phyloP scores from a whole-genome alignment of 2,888 invertebrate genomes.

The Nomada fucata region DNA sequence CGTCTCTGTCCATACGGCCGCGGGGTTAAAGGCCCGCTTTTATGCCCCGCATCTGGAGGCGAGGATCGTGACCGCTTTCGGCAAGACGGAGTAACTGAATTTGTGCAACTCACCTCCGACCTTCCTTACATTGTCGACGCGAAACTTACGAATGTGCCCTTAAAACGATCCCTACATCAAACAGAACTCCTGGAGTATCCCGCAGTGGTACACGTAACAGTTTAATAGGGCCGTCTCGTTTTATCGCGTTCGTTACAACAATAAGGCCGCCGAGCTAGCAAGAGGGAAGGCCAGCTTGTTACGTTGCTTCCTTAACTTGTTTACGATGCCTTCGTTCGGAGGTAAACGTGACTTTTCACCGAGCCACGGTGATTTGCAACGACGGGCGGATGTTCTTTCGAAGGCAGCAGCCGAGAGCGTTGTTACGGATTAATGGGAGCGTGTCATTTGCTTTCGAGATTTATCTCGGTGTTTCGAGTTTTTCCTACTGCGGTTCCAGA shows the following conservation, averaged over 20 bases:
- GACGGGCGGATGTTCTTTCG: not conserved
- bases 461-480: too few species aligned
- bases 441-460: too few species aligned
- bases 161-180: slow-evolving; percentile 16
- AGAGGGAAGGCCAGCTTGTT: not conserved
- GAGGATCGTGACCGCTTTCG: slow-evolving; percentile 7
- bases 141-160: slow-evolving; percentile 15
- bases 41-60: slow-evolving; percentile 30
- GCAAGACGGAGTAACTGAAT: slow-evolving; percentile 32
- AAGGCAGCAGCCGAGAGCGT: too few species aligned
- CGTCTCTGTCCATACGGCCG: slow-evolving; percentile 25
- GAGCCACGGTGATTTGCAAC: not conserved
- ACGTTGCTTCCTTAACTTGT: not conserved
- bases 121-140: slow-evolving; percentile 14
- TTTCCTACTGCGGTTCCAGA: too few species aligned
- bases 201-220: slow-evolving; percentile 8
- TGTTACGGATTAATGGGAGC: too few species aligned
- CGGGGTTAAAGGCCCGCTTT: slow-evolving; percentile 37
- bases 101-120: not conserved
- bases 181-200: slow-evolving; percentile 9
- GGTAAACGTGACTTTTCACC: not conserved
- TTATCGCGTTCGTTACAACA: slow-evolving; percentile 24
- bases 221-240: slow-evolving; percentile 24
- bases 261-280: not conserved
- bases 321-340: not conserved